A percentile compares a stretch with the other conserved stretches of the same genome.
These are phyloP conservation scores for Sminthurides aquaticus DNA, from an alignment of 2,888 invertebrate species.

Conservation along the genomic window DNA sequence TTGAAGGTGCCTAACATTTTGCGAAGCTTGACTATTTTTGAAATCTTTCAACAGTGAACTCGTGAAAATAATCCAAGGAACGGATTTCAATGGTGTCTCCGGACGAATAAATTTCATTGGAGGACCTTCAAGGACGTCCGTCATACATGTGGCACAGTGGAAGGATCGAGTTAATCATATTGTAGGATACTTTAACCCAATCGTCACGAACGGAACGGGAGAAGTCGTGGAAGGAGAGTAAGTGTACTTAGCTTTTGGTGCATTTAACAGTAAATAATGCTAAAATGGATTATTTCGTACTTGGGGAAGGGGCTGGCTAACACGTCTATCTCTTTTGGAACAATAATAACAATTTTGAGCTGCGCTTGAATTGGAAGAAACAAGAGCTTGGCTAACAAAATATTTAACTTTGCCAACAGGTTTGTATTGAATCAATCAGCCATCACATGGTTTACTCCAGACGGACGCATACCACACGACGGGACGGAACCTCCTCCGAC, in stretches of 20 bases:
- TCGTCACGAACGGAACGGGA: constrained; percentile 49
- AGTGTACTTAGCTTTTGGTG: constrained; percentile 27
- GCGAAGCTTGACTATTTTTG: too few species aligned
- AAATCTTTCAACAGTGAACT: constrained; percentile 56
- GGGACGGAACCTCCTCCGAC: constrained; percentile 55
- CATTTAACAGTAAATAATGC: not conserved
- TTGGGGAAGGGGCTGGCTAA: too few species aligned
- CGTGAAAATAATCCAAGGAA: constrained; percentile 57
- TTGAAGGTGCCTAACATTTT: too few species aligned
- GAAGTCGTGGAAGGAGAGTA: constrained; percentile 52
- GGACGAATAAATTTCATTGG: constrained; percentile 63
- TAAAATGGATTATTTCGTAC: too few species aligned
- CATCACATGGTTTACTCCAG: constrained; percentile 60
- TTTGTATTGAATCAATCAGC: constrained; percentile 53
- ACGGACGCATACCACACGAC: constrained; percentile 59
- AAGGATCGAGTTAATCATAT: constrained; percentile 48
- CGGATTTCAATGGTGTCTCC: constrained; percentile 66
- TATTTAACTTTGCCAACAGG: constrained; percentile 23
- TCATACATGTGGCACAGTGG: constrained; percentile 58
- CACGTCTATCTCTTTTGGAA: too few species aligned
- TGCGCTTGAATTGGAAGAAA: not conserved
- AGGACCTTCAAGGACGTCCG: constrained; percentile 57
- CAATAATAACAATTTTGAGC: too few species aligned
- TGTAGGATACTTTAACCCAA: constrained; percentile 57
- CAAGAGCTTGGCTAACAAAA: not conserved